Base-by-base conservation (phyloP, 2,888 invertebrate species). In the Resseliella maxima region DNA sequence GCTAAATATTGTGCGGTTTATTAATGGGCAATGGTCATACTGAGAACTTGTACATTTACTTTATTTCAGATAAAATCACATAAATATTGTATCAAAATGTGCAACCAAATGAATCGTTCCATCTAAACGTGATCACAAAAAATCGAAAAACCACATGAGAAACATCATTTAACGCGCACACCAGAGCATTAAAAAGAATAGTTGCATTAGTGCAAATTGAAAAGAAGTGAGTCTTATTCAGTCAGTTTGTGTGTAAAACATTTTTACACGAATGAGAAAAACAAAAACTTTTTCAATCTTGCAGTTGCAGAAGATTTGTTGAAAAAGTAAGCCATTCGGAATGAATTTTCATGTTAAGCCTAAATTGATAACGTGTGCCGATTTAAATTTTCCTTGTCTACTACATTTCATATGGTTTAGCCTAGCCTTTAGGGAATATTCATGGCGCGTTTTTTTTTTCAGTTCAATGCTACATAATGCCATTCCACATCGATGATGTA, bases 361-460 rank as follows among this genome's bases (percentile, higher is more conserved):
- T 72, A 72, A 72, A 31, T 72, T 10, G 72, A 72, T 31, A 72
- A 35, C 72, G 72, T 72, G 72, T 72, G 31, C 72, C 72, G n/a
- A n/a, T n/a, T n/a, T n/a, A n/a, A 72, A 72, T 72, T 72, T 72
- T 72, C 15, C 15, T 50, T 50, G 5, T 50, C 21, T 50, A 12
- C 21, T 24, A 24, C 24, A n/a, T 24, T 59, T n/a, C 18, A 59
- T 50, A 59, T 27, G 27, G 24, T 59, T 59, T 72, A 31, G 72
- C 35, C 31, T 15, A 18, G 2, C 18, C 46, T 15, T 18, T 15
- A 8, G 18, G 46, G 46, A 50, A 50, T 12, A 41, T 41, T 41
- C 41, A 41, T 41, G 6, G 41, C 41, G 41, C n/a, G n/a, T n/a
- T n/a, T n/a, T n/a, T n/a, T n/a, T n/a, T n/a, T n/a, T n/a, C n/a